Evolutionary conservation across 2,888 invertebrate species (phyloP).

Genomic region (Acronicta aceris): DNA sequence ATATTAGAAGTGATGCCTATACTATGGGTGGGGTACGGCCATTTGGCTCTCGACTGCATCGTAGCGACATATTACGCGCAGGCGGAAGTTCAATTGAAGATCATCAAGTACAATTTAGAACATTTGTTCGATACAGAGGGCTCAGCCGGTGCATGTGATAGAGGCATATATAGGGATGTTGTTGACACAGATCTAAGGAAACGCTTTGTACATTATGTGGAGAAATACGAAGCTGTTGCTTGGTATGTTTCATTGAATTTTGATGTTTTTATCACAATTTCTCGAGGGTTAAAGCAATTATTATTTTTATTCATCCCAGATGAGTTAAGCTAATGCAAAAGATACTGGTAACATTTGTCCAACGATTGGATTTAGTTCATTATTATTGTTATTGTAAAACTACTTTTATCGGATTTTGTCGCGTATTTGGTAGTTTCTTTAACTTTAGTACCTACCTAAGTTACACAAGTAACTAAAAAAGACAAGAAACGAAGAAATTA

Average conservation of each 20-base stretch:
- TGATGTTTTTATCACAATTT: too few species aligned
- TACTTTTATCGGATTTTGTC: too few species aligned
- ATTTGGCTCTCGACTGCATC: conserved; percentile 61
- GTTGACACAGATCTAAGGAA: conserved; percentile 44
- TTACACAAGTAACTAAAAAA: too few species aligned
- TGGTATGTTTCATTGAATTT: conserved; percentile 54
- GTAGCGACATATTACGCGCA: conserved; percentile 66
- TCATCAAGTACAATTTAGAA: conserved; percentile 65
- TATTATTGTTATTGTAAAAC: too few species aligned
- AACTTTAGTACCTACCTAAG: too few species aligned
- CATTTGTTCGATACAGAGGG: conserved; percentile 51
- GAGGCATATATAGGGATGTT: conserved; percentile 49
- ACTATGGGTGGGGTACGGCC: conserved; percentile 62
- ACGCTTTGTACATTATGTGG: conserved; percentile 60
- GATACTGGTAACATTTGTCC: too few species aligned
- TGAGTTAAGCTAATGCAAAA: too few species aligned
- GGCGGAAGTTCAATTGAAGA: conserved; percentile 65
- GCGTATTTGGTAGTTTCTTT: too few species aligned
- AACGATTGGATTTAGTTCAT: too few species aligned
- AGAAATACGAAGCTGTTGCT: conserved; percentile 62
- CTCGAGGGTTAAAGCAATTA: too few species aligned
- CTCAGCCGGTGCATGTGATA: not conserved
- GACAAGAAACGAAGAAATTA: too few species aligned
- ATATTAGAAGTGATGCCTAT: conserved; percentile 51
- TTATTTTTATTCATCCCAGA: too few species aligned